Percentiles rank a stretch among this genome's conserved stretches.
Evolutionary conservation across 2,113 vertebrate species (phyloP).

Genomic region (Chloropsis cyanopogon): DNA sequence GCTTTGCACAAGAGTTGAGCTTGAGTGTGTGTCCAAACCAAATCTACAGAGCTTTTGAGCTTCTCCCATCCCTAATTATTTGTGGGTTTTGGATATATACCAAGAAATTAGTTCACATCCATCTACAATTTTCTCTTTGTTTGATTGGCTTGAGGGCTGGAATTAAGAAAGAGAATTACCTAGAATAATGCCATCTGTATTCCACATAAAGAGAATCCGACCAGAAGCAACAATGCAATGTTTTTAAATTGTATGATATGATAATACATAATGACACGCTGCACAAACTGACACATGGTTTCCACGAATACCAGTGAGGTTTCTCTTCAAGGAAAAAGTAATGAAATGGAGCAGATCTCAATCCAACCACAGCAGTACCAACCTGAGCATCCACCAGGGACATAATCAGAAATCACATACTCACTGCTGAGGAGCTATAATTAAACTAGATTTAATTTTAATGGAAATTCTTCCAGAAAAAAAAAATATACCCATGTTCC

Average conservation of each 20-base stretch:
- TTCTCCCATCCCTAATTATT: slow-evolving; percentile 46
- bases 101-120: slow-evolving; percentile 51
- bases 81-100: slow-evolving; percentile 51
- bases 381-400: slow-evolving; percentile 71
- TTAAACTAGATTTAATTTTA: slow-evolving; percentile 83
- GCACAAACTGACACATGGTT: slow-evolving; percentile 32
- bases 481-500: slow-evolving; percentile 3
- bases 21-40: slow-evolving; percentile 37
- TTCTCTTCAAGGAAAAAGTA: slow-evolving; percentile 72
- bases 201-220: slow-evolving; percentile 25
- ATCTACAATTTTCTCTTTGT: slow-evolving; percentile 35
- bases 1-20: background rate
- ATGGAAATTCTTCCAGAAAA: slow-evolving; percentile 77
- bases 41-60: slow-evolving; percentile 33
- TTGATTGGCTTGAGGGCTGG: slow-evolving; percentile 43
- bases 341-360: slow-evolving; percentile 76
- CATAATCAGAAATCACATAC: slow-evolving; percentile 79
- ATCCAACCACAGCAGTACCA: slow-evolving; percentile 74
- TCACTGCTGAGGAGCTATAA: slow-evolving; percentile 76
- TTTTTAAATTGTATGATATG: slow-evolving; percentile 46
- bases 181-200: slow-evolving; percentile 49
- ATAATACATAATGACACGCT: slow-evolving; percentile 49
- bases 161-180: slow-evolving; percentile 43
- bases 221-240: slow-evolving; percentile 46
- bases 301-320: slow-evolving; percentile 62